phyloP scores from a whole-genome alignment of 2,888 invertebrate species.

The Anoplius nigerrimus region DNA sequence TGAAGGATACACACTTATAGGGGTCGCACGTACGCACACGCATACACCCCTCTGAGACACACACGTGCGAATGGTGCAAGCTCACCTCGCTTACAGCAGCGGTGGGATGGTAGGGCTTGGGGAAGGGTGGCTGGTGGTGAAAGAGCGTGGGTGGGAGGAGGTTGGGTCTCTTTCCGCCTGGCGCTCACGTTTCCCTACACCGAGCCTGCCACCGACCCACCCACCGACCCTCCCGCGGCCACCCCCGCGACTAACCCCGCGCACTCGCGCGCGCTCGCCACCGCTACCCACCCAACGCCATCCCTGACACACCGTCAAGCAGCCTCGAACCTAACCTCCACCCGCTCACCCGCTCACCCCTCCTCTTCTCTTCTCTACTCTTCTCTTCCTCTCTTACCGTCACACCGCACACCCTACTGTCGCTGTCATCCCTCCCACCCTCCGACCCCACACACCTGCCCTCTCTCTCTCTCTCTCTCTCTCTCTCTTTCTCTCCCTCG shows the following conservation, averaged over 20 bases:
- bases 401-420: slow-evolving; percentile 36
- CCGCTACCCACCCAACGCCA: too few relatives aligned
- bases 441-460: slow-evolving; percentile 4
- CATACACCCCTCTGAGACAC: slow-evolving; percentile 25
- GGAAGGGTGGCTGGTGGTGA: slow-evolving; percentile 18
- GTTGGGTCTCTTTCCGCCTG: slow-evolving; percentile 60
- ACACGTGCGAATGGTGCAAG: slow-evolving; percentile 34
- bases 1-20: not conserved
- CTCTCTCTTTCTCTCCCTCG: slow-evolving; percentile 33
- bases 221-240: not conserved
- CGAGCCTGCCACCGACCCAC: slow-evolving; percentile 11
- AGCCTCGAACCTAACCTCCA: slow-evolving; percentile 4
- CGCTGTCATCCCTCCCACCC: slow-evolving; percentile 42
- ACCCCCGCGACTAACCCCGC: too few relatives aligned
- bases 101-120: slow-evolving; percentile 20
- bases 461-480: slow-evolving; percentile 30
- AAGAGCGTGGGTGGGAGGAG: slow-evolving; percentile 14
- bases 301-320: slow-evolving; percentile 1
- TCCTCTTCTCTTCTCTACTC: slow-evolving; percentile 14
- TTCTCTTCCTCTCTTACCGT: slow-evolving; percentile 19
- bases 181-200: slow-evolving; percentile 64
- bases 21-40: slow-evolving; percentile 49
- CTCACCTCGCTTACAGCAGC: slow-evolving; percentile 52
- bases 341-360: slow-evolving; percentile 13
- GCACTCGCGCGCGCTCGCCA: too few relatives aligned